Evolutionary conservation across 2,888 invertebrate genomes (phyloP), one percentile per base, ranked within the genome.

Genomic region (Synanthedon andrenaeformis): DNA sequence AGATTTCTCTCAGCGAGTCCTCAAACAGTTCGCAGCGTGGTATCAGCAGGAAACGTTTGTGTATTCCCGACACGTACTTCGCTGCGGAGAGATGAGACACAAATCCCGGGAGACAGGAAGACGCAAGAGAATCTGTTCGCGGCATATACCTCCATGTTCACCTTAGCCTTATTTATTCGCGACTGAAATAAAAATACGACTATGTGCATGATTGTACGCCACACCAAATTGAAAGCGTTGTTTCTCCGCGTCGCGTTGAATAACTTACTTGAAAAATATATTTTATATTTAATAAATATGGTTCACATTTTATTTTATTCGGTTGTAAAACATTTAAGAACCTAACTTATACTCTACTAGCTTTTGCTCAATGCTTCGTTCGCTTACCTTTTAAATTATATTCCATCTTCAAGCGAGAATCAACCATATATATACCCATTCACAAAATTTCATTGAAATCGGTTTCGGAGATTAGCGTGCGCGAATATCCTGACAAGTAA

Each of bases 11-110:
- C 55, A 56, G 55, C 49, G 52, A 57, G 53, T 59, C 55, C 53
- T 55, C 56, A 56, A 55, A 53, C 51, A 54, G 50, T 51, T 52
- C 54, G 45, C 54, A 62, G 57, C 53, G 62, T 62, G 58, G 62
- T 69, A 66, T 71, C 70, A 63, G 59, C 58, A 60, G 65, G 62
- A 60, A 51, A 17, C 14, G 17, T 49, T 4, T 49, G 1, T 49
- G 49, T 76, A 85, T 82, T 84, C 82, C 57, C 59, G 69, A 73
- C 85, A 86, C 85, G 85, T 82, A 69, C 61, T 67, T 41, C 69
- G 69, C 70, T 75, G 79, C 69, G 82, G 81, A 64, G 74, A 77
- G 75, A 79, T 77, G 75, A 76, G 74, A 79, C 79, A 83, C 82
- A 83, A 84, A 83, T 82, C 83, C 80, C 76, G 57, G 58, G 74